Base-by-base conservation (phyloP, 92 coral and sea anemone species). In the Pocillopora meandrina region DNA sequence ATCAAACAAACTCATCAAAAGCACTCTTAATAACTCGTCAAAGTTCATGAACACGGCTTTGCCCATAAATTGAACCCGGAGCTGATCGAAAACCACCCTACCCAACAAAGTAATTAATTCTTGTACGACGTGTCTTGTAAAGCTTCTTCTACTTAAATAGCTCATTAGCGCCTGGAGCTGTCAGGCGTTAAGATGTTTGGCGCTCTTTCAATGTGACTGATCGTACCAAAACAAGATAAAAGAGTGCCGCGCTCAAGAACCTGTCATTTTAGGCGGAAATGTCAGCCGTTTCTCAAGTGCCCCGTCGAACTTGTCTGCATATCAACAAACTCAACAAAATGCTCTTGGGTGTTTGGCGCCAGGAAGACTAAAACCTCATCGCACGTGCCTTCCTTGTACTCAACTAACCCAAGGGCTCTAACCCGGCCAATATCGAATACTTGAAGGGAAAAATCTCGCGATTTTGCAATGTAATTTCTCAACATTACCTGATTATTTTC, bases 211-310 rank as follows among this genome's bases (percentile, higher is more conserved):
- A 77, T 87, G 78, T 82, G 91, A 92, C 86, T 81, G 90, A 94
- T 94, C 92, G 89, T 81, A 76, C 61, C 88, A 74, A 65, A 79
- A 72, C 75, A 74, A 92, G 92, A 87, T 94, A 85, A 94, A 90
- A 94, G 90, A 56, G 66, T 15, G 81, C 98, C 98, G 98, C 88
- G 34, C 92, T 78, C 75, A 85, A 85, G 87, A 58, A 81, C 78
- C 83, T 94, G 98, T 94, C 98, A 92, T 63, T 91, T 81, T 81
- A 89, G 89, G 91, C 91, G 95, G 98, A 94, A 94, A 90, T 89
- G 90, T 94, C 98, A 82, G 83, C 91, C 84, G 87, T 85, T 92
- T 80, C 86, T 94, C 98, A 92, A 94, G 98, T 78, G 86, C 70
- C 86, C 84, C 82, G 86, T 83, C 80, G 73, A 62, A 74, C 80